A percentile compares a stretch with the other conserved stretches of the same genome.
phyloP scores from a whole-genome alignment of 2,888 invertebrate genomes.

The Busseola fusca region DNA sequence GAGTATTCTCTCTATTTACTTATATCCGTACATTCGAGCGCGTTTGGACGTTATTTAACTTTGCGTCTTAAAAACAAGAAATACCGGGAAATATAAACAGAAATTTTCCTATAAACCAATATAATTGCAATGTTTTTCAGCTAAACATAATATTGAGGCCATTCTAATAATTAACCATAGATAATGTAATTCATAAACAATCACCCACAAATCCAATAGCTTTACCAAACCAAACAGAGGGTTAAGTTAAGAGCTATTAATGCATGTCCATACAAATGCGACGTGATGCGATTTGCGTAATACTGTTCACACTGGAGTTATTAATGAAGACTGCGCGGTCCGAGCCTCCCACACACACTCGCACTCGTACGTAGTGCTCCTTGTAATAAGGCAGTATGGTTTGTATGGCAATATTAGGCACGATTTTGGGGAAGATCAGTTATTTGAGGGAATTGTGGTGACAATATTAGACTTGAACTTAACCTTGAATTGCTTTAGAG shows the following conservation, averaged over 20 bases:
- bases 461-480: constrained; percentile 23
- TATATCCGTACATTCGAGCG: background rate
- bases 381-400: constrained; percentile 27
- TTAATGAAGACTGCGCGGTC: constrained; percentile 34
- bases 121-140: background rate
- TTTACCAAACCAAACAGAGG: constrained; percentile 1
- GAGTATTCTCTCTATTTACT: background rate
- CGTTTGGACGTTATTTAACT: background rate
- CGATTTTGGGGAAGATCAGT: constrained; percentile 24
- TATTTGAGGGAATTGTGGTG: constrained; percentile 28
- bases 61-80: background rate
- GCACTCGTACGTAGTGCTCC: background rate
- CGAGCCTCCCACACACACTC: constrained; percentile 12
- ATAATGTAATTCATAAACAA: constrained; percentile 8
- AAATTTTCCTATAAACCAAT: background rate
- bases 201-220: constrained; percentile 3
- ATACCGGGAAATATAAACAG: background rate
- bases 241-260: constrained; percentile 16
- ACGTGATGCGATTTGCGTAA: constrained; percentile 5
- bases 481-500: constrained; percentile 3
- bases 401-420: constrained; percentile 36
- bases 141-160: background rate
- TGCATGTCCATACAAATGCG: constrained; percentile 16
- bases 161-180: background rate
- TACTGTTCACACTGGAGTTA: constrained; percentile 16